Evolutionary conservation across 2,888 invertebrate species (phyloP).

Genomic region (Hyposoter didymator): DNA sequence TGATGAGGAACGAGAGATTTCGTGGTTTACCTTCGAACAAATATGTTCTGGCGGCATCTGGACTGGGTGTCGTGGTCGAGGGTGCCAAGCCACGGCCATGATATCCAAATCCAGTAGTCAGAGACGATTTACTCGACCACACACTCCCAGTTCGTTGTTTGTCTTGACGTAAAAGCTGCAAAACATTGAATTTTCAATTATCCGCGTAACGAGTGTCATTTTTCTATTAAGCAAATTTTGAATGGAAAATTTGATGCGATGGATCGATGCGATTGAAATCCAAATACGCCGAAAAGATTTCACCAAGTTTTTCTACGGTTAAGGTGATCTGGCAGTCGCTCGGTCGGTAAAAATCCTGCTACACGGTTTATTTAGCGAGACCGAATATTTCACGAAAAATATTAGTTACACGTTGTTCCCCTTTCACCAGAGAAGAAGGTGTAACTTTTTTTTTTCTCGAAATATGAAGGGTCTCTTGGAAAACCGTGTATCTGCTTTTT

Average conservation of each 20-base stretch:
- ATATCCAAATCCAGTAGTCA: slow-evolving; percentile 94
- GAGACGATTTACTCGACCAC: slow-evolving; percentile 95
- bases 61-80: slow-evolving; percentile 93
- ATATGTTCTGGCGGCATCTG: slow-evolving; percentile 95
- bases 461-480: too few species aligned
- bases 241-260: background rate
- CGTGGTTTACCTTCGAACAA: slow-evolving; percentile 91
- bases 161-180: slow-evolving; percentile 88
- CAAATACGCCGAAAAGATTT: background rate
- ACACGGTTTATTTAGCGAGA: too few species aligned
- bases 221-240: background rate
- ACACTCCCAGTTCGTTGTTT: slow-evolving; percentile 94
- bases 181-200: background rate
- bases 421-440: too few species aligned
- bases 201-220: background rate
- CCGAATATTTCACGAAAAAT: too few species aligned
- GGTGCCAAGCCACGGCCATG: slow-evolving; percentile 94
- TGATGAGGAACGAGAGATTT: background rate
- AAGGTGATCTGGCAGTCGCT: too few species aligned
- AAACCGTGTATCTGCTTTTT: too few species aligned
- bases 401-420: too few species aligned
- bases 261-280: background rate
- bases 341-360: too few species aligned
- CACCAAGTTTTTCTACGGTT: background rate
- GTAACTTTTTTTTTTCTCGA: too few species aligned